A percentile compares a stretch with the other conserved stretches of the same genome.
Conservation (phyloP, 2,888 invertebrate species). For the Cheilosia variabilis region DNA sequence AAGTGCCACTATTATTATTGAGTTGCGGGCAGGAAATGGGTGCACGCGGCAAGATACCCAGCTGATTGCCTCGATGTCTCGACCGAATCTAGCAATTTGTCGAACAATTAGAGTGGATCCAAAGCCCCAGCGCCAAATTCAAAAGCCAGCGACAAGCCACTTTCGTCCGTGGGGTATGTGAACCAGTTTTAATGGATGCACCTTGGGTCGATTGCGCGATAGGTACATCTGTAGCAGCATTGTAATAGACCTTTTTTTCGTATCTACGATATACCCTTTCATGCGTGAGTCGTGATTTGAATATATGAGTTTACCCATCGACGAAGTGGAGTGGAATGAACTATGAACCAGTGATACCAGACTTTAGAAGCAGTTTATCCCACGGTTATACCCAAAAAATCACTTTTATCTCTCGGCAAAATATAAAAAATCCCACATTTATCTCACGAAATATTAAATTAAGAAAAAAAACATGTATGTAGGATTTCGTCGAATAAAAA, state of each 20-base stretch:
- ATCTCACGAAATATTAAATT: no score
- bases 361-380: no score
- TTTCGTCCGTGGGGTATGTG: constrained; percentile 33
- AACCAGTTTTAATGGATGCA: constrained; percentile 42
- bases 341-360: no score
- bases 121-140: neutral
- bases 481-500: no score
- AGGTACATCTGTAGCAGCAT: constrained; percentile 49
- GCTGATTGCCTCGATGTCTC: constrained; percentile 9
- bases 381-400: no score
- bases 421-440: no score
- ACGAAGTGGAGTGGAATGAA: neutral
- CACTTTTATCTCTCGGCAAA: no score
- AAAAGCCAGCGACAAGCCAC: neutral
- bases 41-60: constrained; percentile 19
- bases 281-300: constrained; percentile 13
- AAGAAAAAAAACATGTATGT: no score
- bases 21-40: constrained; percentile 57
- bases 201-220: constrained; percentile 16
- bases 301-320: neutral
- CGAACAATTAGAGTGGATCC: constrained; percentile 64
- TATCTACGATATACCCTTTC: neutral
- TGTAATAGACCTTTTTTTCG: constrained; percentile 33
- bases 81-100: constrained; percentile 21
- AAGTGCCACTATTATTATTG: constrained; percentile 57